phyloP scores from a whole-genome alignment of 2,888 invertebrate species.

The Eupithecia vulgata region DNA sequence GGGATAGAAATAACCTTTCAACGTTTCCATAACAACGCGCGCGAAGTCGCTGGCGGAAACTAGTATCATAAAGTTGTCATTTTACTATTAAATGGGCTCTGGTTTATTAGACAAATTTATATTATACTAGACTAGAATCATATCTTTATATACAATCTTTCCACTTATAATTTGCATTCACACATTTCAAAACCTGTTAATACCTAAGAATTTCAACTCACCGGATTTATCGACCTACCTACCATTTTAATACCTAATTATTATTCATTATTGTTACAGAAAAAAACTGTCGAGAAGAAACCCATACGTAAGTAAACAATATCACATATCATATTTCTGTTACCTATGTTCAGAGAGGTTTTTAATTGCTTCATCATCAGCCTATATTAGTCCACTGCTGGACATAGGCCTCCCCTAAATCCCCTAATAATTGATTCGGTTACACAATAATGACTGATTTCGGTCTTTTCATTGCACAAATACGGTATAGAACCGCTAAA shows the following conservation, averaged over 20 bases:
- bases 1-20: no score
- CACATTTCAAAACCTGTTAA: not conserved
- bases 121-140: no score
- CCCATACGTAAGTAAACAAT: constrained; percentile 3
- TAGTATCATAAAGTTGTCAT: no score
- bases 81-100: no score
- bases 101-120: no score
- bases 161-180: not conserved
- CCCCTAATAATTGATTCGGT: not conserved
- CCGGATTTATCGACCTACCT: not conserved
- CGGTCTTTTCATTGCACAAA: not conserved
- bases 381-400: no score
- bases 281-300: not conserved
- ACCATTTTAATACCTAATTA: not conserved
- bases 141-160: not conserved
- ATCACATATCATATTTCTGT: not conserved
- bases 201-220: not conserved
- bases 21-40: no score
- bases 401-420: no score
- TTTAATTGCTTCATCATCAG: no score
- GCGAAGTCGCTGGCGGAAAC: no score
- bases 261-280: not conserved
- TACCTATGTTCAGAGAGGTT: not conserved
- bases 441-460: not conserved
- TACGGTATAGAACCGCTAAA: not conserved